Conservation (phyloP, 37 sponge, comb jelly and placozoan species). For the Cliona cf. orientalis region DNA sequence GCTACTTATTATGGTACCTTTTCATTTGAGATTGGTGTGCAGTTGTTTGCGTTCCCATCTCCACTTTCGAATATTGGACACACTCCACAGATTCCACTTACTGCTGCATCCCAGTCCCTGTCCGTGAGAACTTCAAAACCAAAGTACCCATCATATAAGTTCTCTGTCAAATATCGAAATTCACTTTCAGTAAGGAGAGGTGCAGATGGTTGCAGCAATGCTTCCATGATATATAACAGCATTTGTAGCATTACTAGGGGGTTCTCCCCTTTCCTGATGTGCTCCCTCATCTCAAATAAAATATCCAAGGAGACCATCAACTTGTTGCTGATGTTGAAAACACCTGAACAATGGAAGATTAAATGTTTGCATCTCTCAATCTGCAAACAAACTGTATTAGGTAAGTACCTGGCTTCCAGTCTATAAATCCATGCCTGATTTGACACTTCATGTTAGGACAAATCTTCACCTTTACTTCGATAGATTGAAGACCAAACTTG, state of each 20-base stretch:
- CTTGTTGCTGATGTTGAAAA: slow-evolving; percentile 26
- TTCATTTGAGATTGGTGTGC: slow-evolving; percentile 9
- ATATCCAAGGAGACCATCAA: slow-evolving; percentile 15
- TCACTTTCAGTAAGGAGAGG: not conserved
- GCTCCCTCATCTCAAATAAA: slow-evolving; percentile 15
- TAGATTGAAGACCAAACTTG: not conserved
- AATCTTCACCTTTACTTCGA: not conserved
- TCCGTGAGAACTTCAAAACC: slow-evolving; percentile 13
- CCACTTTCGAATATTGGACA: slow-evolving; percentile 22
- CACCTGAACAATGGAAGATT: not conserved
- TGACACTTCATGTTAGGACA: slow-evolving; percentile 10
- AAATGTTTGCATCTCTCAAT: not conserved
- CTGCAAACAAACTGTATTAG: not conserved
- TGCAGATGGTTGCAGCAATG: not conserved
- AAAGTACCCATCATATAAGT: slow-evolving; percentile 26
- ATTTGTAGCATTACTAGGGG: not conserved
- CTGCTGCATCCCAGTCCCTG: slow-evolving; percentile 11
- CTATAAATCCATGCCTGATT: not conserved
- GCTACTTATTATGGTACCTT: too few species aligned
- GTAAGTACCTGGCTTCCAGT: slow-evolving; percentile 11
- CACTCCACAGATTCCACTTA: slow-evolving; percentile 23
- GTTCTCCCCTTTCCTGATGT: slow-evolving; percentile 8
- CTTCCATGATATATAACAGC: not conserved
- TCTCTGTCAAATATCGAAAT: slow-evolving; percentile 5
- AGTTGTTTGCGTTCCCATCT: slow-evolving; percentile 18